phyloP scores from a whole-genome alignment of 2,797 vertebrate genomes.

The Esox lucius region DNA sequence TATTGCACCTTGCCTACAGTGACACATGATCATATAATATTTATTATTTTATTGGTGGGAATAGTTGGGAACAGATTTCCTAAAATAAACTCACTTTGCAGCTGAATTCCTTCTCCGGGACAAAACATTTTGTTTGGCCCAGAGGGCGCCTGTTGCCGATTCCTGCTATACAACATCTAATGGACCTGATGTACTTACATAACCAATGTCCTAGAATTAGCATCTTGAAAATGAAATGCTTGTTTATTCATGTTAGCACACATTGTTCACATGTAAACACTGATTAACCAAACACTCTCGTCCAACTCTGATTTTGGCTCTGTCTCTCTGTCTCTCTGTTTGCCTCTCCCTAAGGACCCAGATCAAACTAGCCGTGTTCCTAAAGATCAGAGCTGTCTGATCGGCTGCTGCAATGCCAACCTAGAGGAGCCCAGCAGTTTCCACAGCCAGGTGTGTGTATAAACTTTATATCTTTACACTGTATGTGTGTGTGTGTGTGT shows the following conservation, averaged over 20 bases:
- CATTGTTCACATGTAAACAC: background rate
- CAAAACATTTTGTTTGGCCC: too few relatives aligned
- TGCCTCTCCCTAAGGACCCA: conserved; percentile 59
- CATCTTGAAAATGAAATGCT: background rate
- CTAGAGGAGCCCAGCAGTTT: conserved; percentile 70
- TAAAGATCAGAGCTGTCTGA: conserved; percentile 71
- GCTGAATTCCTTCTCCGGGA: too few relatives aligned
- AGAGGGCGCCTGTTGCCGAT: too few relatives aligned
- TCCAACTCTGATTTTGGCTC: background rate
- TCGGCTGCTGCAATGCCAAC: conserved; percentile 74
- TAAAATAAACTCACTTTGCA: too few relatives aligned
- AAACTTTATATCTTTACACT: background rate
- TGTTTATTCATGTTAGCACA: background rate
- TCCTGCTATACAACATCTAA: too few relatives aligned
- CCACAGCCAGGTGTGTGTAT: conserved; percentile 72
- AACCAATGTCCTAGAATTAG: background rate
- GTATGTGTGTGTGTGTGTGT: background rate
- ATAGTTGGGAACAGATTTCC: too few relatives aligned
- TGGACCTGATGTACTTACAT: background rate
- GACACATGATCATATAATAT: too few relatives aligned
- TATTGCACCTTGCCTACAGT: too few relatives aligned
- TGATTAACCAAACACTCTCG: background rate
- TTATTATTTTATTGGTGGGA: too few relatives aligned
- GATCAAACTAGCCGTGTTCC: conserved; percentile 53
- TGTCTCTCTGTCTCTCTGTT: background rate